Evolutionary conservation across 2,797 vertebrate species (phyloP), one percentile per base, ranked within the genome.

Genomic region (Australoheros facetus): DNA sequence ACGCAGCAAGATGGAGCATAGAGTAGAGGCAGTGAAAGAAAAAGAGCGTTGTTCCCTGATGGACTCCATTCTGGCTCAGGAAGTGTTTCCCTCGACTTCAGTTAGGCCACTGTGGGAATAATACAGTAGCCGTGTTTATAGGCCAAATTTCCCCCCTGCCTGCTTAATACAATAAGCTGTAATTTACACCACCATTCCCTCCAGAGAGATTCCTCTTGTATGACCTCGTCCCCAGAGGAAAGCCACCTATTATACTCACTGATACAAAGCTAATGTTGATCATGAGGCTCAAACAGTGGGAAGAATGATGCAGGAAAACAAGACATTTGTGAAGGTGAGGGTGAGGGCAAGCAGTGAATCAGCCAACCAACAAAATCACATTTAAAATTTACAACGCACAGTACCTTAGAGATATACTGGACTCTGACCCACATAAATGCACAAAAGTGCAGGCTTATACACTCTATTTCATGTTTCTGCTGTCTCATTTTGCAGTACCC

Each of bases 101-200:
- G 23, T 80, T 19, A 55, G 60, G 14, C 87, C 89, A 76, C 87
- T 86, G 92, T 92, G 92, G 91, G 93, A 96, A 93, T 92, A 85
- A 89, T 88, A 94, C 91, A 92, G 90, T 72, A 78, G 85, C 80
- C 59, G 85, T 93, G 92, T 94, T 94, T 92, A 89, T 91, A 81
- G 84, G 86, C 85, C 85, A 64, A 79, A 86, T 89, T 75, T 83
- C 91, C 91, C 89, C 91, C 81, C 71, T 69, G 79, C 58, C 75
- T 56, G 72, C 86, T 86, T 93, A 92, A 94, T 91, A 94, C 92
- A 94, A 95, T 95, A 94, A 94, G 92, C 90, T 91, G 92, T 93
- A 92, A 94, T 95, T 94, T 91, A 95, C 93, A 92, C 93, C 71
- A 66, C 89, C 87, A 93, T 93, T 94, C 94, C 87, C 89, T 90